phyloP scores from a whole-genome alignment of 1,140 invertebrate species.

The Ridgeia piscesae region DNA sequence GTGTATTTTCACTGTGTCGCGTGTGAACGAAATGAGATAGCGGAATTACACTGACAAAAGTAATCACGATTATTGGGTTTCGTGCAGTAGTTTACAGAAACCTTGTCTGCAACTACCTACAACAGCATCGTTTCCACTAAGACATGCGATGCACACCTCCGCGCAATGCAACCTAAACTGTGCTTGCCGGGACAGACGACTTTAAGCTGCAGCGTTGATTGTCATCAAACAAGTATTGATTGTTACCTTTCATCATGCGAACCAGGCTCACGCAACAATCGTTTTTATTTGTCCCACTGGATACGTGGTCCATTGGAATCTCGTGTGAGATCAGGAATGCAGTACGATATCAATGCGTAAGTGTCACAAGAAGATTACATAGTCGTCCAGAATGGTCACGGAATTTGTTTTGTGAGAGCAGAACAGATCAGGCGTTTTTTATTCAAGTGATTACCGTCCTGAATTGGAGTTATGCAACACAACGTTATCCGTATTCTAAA shows the following conservation, averaged over 20 bases:
- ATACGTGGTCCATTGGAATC: neutral
- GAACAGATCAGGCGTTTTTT: too few species aligned
- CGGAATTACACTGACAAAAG: neutral
- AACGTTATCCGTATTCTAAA: too few species aligned
- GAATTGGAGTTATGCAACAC: too few species aligned
- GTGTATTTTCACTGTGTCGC: neutral
- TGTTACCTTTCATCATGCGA: neutral
- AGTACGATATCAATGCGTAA: too few species aligned
- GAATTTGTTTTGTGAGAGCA: too few species aligned
- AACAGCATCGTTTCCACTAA: conserved; percentile 34
- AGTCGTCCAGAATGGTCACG: too few species aligned
- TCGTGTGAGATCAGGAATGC: neutral
- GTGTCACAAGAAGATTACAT: too few species aligned
- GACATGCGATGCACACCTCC: conserved; percentile 9
- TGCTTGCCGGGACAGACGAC: neutral
- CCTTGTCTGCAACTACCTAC: neutral
- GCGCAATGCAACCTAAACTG: neutral
- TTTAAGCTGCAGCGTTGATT: neutral
- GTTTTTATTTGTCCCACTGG: neutral
- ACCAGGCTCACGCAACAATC: neutral
- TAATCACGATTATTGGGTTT: neutral
- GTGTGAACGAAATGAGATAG: neutral
- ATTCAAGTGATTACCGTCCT: too few species aligned
- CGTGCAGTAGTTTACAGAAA: neutral
- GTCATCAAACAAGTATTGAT: neutral